Base-by-base conservation (phyloP, 2,888 invertebrate genomes). In the Luperina nickerlii region DNA sequence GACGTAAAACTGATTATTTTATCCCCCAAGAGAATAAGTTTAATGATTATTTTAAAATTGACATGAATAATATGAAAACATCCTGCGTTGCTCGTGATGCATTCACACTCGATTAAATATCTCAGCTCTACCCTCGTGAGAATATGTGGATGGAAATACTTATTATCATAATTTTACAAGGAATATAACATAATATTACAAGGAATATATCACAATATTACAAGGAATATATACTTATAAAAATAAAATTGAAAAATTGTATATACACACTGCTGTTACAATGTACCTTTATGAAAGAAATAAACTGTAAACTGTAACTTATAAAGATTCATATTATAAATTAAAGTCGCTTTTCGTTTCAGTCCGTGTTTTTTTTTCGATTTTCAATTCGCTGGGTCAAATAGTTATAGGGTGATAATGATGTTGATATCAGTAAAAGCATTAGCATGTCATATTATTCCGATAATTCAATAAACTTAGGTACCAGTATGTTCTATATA, bases 11-110 rank as follows among this genome's bases (percentile, higher is more conserved):
- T 76, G 70, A 77, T 82, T 82, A 82, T 67, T 84, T 15, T 42
- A 20, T 62, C 0, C 32, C 32, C 63, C 27, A 60, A 60, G 67
- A 86, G 82, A 86, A 82, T 76, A 74, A 82, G 42, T 38, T 20
- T 63, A 85, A 74, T 68, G 77, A 67, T 82, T 45, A 71, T 82
- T 74, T 85, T 63, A 76, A 85, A 73, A 73, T 48, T 27, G 75
- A 70, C 51, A 27, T 51, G 76, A 63, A 78, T 51, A 68, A 73
- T 65, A 68, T 69, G 68, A 60, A 60, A 63, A 69, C 24, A 54
- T 72, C 65, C 38, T 42, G 45, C 27, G 38, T 76, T 57, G n/a
- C 27, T 20, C 62, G 42, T 57, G 75, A 51, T 81, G 70, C 66
- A 81, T 75, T 80, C 38, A 85, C 72, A 76, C 70, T 73, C 48